phyloP scores from a whole-genome alignment of 2,113 vertebrate species.

The Bostrychus sinensis region DNA sequence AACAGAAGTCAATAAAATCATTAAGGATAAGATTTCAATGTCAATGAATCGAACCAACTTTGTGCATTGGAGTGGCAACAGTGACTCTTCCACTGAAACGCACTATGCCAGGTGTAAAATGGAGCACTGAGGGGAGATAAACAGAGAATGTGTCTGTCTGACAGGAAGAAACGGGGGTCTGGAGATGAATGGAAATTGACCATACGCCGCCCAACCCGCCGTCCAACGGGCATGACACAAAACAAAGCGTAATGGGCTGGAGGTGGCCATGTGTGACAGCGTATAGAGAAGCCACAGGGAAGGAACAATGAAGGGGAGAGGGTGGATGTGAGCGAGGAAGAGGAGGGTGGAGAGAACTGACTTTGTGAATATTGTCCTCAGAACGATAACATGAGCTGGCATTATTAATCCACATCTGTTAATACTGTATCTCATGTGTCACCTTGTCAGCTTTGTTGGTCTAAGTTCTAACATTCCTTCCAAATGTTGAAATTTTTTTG shows the following conservation, averaged over 20 bases:
- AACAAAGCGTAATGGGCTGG: constrained; percentile 72
- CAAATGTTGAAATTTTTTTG: no score
- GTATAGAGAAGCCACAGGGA: constrained; percentile 48
- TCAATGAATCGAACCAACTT: neutral
- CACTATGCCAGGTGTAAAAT: constrained; percentile 21
- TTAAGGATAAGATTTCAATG: no score
- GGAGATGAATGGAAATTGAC: constrained; percentile 65
- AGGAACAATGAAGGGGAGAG: constrained; percentile 23
- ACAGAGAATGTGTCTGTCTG: constrained; percentile 43
- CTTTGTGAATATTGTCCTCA: constrained; percentile 15
- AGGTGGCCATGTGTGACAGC: constrained; percentile 74
- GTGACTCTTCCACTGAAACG: neutral
- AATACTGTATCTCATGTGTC: constrained; percentile 42
- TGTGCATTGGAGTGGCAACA: neutral
- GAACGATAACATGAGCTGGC: constrained; percentile 40
- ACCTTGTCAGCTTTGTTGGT: no score
- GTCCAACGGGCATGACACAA: constrained; percentile 60
- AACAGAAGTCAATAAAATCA: no score
- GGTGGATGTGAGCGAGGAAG: constrained; percentile 25
- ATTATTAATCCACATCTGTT: constrained; percentile 46
- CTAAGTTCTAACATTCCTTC: no score
- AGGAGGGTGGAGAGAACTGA: constrained; percentile 12
- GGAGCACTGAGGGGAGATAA: constrained; percentile 44
- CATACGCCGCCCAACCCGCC: constrained; percentile 19
- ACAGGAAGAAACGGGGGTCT: constrained; percentile 31